A percentile compares a stretch with the other conserved stretches of the same genome.
Conservation (phyloP, 2,888 invertebrate species). For the Mantis religiosa region DNA sequence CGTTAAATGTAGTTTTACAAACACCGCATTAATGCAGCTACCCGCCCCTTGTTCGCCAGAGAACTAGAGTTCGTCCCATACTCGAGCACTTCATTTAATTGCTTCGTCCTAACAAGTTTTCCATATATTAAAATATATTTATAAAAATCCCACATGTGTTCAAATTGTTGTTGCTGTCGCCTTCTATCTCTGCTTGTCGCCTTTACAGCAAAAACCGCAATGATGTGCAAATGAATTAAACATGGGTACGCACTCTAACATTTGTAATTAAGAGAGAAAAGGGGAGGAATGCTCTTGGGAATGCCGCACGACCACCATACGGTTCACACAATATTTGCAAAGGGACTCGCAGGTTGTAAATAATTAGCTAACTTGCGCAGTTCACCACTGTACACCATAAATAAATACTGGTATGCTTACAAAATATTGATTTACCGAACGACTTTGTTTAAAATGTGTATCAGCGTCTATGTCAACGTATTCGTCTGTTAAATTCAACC, state of each 20-base stretch:
- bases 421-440: too few species aligned
- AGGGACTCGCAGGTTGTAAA: not conserved
- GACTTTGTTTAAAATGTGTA: too few species aligned
- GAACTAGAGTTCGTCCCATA: not conserved
- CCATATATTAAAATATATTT: not conserved
- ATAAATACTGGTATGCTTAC: too few species aligned
- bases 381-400: not conserved
- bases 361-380: not conserved
- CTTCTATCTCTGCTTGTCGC: not conserved
- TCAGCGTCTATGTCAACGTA: too few species aligned
- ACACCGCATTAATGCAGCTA: not conserved
- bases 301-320: not conserved
- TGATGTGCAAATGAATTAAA: not conserved
- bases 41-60: not conserved
- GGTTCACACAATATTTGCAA: not conserved
- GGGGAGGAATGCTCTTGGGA: not conserved
- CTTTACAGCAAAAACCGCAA: not conserved
- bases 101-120: not conserved
- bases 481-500: too few species aligned
- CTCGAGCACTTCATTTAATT: not conserved
- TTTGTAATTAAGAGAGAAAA: not conserved
- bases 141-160: not conserved
- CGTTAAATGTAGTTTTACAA: not conserved
- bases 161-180: too few species aligned
- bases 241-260: not conserved